phyloP scores from a whole-genome alignment of 2,113 vertebrate genomes.

The Aegypius monachus region DNA sequence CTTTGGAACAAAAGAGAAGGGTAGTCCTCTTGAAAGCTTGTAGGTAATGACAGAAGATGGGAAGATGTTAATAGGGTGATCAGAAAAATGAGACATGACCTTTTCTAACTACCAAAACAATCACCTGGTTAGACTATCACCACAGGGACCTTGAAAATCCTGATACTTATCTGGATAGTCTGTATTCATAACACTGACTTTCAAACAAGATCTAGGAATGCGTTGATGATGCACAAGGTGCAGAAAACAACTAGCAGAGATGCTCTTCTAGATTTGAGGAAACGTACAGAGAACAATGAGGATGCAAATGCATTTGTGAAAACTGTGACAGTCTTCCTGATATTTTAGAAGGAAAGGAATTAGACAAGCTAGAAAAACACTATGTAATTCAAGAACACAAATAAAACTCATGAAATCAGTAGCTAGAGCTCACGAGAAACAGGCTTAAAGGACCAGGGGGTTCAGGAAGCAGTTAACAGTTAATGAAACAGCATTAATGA shows the following conservation, averaged over 20 bases:
- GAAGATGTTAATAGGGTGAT: background rate
- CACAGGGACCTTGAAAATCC: background rate
- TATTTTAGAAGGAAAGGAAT: background rate
- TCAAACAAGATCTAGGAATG: background rate
- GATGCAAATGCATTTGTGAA: background rate
- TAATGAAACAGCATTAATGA: background rate
- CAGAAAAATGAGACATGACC: background rate
- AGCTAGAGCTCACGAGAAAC: background rate
- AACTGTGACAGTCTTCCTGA: background rate
- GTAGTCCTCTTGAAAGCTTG: background rate
- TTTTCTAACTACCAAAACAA: background rate
- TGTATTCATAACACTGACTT: background rate
- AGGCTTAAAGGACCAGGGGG: background rate
- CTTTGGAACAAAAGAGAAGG: background rate
- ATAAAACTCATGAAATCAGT: background rate
- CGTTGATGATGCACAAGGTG: background rate
- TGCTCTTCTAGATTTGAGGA: background rate
- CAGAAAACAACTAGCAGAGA: background rate
- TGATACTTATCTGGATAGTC: background rate
- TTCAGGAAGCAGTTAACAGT: background rate
- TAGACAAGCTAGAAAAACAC: background rate
- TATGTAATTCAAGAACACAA: background rate
- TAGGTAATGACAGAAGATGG: background rate
- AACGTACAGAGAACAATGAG: background rate
- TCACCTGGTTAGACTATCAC: background rate